These are phyloP conservation scores for Apogon talboti DNA, from an alignment of 2,797 vertebrate species.

Conservation along the genomic window DNA sequence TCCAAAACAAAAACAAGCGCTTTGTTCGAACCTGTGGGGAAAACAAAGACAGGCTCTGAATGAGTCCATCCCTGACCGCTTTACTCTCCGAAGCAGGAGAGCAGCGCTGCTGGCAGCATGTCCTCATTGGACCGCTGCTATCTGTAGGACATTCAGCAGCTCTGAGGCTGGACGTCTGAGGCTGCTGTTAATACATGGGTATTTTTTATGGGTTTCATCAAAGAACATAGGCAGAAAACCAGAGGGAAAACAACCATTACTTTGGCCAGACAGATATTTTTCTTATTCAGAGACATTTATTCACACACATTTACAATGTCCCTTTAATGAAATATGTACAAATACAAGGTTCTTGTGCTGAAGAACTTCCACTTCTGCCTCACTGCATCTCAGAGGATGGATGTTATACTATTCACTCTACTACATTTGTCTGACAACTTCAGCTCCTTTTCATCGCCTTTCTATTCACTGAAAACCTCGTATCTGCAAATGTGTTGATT, in stretches of 20 bases:
- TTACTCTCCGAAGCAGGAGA: slow-evolving; percentile 6
- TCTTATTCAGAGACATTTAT: slow-evolving; percentile 17
- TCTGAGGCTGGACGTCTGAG: too few relatives aligned
- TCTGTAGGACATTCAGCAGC: slow-evolving; percentile 6
- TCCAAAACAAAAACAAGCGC: slow-evolving; percentile 19
- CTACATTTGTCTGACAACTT: too few relatives aligned
- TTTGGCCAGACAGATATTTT: slow-evolving; percentile 6
- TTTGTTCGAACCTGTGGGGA: slow-evolving; percentile 7
- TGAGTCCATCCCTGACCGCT: slow-evolving; percentile 1
- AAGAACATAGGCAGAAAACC: slow-evolving; percentile 1
- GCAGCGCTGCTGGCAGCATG: slow-evolving; percentile 1
- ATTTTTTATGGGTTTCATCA: neutral
- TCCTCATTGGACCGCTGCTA: neutral
- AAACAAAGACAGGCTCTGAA: slow-evolving; percentile 8
- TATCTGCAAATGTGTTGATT: too few relatives aligned
- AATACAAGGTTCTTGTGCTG: neutral
- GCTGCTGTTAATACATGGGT: neutral
- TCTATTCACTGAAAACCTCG: too few relatives aligned
- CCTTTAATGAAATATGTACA: too few relatives aligned
- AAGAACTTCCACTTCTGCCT: neutral
- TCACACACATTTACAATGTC: neutral
- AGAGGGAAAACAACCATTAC: slow-evolving; percentile 21
- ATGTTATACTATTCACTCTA: too few relatives aligned
- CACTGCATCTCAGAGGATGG: too few relatives aligned
- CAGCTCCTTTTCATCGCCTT: too few relatives aligned